These are phyloP conservation scores for Rhea pennata DNA, from an alignment of 2,113 vertebrate genomes.

Conservation along the genomic window DNA sequence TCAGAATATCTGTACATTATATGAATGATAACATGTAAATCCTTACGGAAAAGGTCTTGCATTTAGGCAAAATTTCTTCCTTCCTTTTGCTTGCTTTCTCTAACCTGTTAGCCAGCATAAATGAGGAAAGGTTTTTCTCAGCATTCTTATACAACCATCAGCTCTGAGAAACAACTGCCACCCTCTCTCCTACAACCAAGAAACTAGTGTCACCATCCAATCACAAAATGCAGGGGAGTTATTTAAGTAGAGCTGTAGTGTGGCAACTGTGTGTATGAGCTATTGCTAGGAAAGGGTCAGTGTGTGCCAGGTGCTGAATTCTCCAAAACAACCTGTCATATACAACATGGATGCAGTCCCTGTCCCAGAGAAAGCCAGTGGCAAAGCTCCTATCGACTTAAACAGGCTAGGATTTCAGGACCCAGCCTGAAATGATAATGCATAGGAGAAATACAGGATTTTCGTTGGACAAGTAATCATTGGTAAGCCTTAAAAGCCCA, in stretches of 20 bases:
- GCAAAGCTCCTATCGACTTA: not conserved
- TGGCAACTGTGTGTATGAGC: not conserved
- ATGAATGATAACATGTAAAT: not conserved
- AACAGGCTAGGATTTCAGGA: not conserved
- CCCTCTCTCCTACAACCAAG: not conserved
- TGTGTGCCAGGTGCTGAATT: not conserved
- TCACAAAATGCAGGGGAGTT: not conserved
- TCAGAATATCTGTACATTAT: not conserved
- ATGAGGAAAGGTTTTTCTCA: not conserved
- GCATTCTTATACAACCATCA: not conserved
- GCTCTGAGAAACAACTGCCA: not conserved
- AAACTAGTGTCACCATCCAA: not conserved
- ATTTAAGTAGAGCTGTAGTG: not conserved
- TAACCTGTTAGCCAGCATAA: not conserved
- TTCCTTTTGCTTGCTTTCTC: not conserved
- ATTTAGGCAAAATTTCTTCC: not conserved
- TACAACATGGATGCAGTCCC: not conserved
- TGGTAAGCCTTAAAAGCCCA: conserved; percentile 25
- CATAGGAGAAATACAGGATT: not conserved
- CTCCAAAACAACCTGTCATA: not conserved
- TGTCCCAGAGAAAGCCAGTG: not conserved
- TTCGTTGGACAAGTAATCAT: conserved; percentile 23
- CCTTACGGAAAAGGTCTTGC: not conserved
- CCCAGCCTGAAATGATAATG: not conserved
- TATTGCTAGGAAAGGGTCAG: not conserved